Evolutionary conservation across 1,140 invertebrate species (phyloP).

Genomic region (Pantala flavescens): DNA sequence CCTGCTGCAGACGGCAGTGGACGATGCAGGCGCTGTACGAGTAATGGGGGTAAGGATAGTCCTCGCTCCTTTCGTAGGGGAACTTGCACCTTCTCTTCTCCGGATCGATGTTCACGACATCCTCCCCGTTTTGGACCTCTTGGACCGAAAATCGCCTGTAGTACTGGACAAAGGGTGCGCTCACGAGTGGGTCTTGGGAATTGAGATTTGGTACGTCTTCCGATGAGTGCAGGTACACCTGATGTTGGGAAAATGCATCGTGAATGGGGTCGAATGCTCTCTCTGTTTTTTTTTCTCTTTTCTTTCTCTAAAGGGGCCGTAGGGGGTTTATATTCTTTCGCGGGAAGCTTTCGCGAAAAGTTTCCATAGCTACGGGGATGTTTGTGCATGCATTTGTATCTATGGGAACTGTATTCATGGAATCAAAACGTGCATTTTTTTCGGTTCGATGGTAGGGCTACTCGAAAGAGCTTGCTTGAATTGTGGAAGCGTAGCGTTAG

Average conservation of each 20-base stretch:
- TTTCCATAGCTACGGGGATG: no score
- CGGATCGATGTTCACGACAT: constrained; percentile 41
- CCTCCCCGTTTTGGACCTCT: constrained; percentile 48
- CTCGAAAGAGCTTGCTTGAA: no score
- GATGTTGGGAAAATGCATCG: constrained; percentile 21
- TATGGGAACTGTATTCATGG: no score
- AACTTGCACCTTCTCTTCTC: constrained; percentile 49
- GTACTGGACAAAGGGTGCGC: constrained; percentile 35
- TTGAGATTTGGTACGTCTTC: constrained; percentile 49
- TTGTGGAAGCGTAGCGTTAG: no score
- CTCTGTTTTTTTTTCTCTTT: no score
- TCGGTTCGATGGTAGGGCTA: no score
- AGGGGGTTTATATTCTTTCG: no score
- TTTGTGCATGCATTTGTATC: no score
- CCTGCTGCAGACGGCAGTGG: constrained; percentile 51
- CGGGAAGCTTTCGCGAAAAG: no score
- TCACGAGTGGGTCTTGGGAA: not conserved
- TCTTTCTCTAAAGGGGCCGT: no score
- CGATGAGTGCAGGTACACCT: constrained; percentile 49
- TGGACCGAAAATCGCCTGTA: constrained; percentile 43
- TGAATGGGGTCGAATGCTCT: no score
- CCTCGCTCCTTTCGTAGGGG: constrained; percentile 47
- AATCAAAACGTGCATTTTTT: no score
- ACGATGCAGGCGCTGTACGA: constrained; percentile 58
- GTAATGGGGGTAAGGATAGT: constrained; percentile 46